phyloP scores from a whole-genome alignment of 2,113 vertebrate species.

The Myrmophylax atrothorax region DNA sequence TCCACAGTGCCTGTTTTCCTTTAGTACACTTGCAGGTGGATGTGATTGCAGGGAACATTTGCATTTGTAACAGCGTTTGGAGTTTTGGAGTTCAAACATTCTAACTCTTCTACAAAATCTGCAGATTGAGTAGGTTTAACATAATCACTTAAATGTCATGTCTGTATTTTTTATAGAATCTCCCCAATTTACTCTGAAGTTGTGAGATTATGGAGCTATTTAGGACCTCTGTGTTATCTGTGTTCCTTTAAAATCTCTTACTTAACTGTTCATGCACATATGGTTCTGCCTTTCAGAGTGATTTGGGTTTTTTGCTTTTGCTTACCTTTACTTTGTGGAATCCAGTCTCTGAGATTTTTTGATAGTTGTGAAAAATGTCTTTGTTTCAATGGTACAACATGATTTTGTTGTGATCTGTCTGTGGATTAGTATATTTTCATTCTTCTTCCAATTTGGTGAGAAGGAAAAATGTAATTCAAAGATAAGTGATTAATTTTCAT shows the following conservation, averaged over 20 bases:
- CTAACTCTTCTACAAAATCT: not conserved
- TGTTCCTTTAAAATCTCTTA: not conserved
- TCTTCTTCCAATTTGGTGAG: not conserved
- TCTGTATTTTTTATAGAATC: not conserved
- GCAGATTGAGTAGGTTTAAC: not conserved
- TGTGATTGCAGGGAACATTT: not conserved
- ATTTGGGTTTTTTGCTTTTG: not conserved
- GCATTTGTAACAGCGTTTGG: not conserved
- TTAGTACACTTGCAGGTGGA: not conserved
- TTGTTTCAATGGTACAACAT: not conserved
- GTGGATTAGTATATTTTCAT: not conserved
- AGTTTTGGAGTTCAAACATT: not conserved
- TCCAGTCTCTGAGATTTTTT: not conserved
- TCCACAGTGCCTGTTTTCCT: not conserved
- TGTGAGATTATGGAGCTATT: not conserved
- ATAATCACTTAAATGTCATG: not conserved
- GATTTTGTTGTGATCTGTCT: not conserved
- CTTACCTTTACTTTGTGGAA: not conserved
- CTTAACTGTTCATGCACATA: not conserved
- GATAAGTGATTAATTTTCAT: not conserved
- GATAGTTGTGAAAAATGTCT: not conserved
- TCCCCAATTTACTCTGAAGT: not conserved
- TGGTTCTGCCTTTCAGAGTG: not conserved
- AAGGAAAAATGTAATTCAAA: not conserved
- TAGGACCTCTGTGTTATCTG: not conserved